A percentile compares a stretch with the other conserved stretches of the same genome.
These are phyloP conservation scores for Tribolium castaneum DNA, from an alignment of 1,140 invertebrate genomes.

Conservation along the genomic window DNA sequence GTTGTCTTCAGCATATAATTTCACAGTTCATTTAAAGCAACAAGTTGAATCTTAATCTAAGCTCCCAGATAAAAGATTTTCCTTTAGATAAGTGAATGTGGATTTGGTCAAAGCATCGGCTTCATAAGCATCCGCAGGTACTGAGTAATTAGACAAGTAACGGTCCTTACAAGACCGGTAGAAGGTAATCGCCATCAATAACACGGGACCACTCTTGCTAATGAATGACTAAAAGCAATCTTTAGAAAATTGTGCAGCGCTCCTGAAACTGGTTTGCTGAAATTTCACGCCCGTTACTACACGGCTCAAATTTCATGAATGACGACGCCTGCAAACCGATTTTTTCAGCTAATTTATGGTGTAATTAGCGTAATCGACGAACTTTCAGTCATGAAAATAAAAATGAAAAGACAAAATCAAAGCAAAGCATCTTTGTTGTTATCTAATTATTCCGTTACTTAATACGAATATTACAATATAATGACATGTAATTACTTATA, in stretches of 20 bases:
- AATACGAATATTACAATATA: background rate
- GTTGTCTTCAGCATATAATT: conserved; percentile 25
- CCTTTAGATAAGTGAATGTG: conserved; percentile 8
- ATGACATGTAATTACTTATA: background rate
- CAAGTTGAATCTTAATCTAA: conserved; percentile 21
- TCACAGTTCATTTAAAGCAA: conserved; percentile 21
- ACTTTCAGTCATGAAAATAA: background rate
- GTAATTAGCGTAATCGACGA: background rate
- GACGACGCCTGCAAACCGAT: background rate
- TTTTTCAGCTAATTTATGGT: conserved; percentile 2
- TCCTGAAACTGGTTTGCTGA: background rate
- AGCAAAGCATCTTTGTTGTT: no score
- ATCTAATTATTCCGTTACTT: no score
- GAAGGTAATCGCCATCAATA: background rate
- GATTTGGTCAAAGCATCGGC: background rate
- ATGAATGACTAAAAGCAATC: background rate
- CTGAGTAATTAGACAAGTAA: background rate
- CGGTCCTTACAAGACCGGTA: background rate
- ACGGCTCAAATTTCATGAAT: background rate
- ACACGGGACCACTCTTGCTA: background rate
- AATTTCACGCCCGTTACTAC: background rate
- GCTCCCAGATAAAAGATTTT: background rate
- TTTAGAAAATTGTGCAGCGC: background rate
- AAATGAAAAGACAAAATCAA: no score
- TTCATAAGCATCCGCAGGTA: background rate